These are phyloP conservation scores for Menidia menidia DNA, from an alignment of 2,797 vertebrate genomes.

Conservation along the genomic window DNA sequence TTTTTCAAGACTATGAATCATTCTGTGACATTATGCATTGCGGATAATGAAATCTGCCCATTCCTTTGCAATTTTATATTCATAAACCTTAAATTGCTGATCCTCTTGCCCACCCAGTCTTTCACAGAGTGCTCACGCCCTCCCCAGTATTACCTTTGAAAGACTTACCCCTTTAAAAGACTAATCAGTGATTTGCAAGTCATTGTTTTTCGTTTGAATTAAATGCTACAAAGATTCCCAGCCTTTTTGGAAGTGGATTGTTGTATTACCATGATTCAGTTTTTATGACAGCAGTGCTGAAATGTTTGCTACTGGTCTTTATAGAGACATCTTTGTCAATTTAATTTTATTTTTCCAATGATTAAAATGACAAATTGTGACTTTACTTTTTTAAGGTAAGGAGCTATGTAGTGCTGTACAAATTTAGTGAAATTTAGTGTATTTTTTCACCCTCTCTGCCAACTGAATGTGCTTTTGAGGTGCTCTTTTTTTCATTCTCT, in stretches of 20 bases:
- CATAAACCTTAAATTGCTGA: not conserved
- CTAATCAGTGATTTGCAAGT: not conserved
- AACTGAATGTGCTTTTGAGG: constrained; percentile 56
- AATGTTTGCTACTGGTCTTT: constrained; percentile 59
- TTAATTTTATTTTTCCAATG: constrained; percentile 43
- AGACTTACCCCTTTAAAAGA: not conserved
- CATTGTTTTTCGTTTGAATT: not conserved
- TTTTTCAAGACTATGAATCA: not conserved
- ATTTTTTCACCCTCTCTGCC: constrained; percentile 58
- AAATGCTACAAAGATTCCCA: not conserved
- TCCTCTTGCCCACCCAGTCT: not conserved
- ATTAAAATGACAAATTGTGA: constrained; percentile 36
- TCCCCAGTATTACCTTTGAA: not conserved
- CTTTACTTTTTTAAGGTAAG: constrained; percentile 41
- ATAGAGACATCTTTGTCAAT: constrained; percentile 20
- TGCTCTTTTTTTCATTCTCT: constrained; percentile 38
- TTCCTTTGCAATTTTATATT: not conserved
- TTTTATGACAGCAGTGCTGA: constrained; percentile 45
- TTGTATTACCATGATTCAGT: constrained; percentile 53
- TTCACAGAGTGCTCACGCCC: too few species aligned
- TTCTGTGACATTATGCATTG: not conserved
- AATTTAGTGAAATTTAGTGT: constrained; percentile 39
- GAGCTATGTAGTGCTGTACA: constrained; percentile 39
- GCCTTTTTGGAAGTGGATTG: not conserved
- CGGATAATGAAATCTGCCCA: not conserved